Evolutionary conservation across 1,140 invertebrate genomes (phyloP).

Genomic region (Dendroctonus valens): DNA sequence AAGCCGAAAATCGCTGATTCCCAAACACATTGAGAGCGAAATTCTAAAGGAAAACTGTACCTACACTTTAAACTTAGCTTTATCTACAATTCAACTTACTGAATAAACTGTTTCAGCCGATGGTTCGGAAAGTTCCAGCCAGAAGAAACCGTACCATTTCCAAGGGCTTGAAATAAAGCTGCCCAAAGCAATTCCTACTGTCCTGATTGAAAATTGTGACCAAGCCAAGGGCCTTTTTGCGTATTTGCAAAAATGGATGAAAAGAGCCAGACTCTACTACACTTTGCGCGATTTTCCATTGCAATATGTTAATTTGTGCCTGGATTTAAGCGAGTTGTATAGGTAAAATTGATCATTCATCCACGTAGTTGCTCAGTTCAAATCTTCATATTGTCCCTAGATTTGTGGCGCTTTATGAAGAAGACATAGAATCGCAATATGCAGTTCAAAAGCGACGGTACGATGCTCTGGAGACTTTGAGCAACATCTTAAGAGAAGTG

Average conservation of each 20-base stretch:
- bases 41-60: neutral
- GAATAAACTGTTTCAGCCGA: too few species aligned
- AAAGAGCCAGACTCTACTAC: slow-evolving; percentile 65
- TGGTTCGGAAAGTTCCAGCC: neutral
- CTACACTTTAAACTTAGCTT: too few species aligned
- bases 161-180: slow-evolving; percentile 29
- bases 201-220: slow-evolving; percentile 47
- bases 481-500: slow-evolving; percentile 48
- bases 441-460: slow-evolving; percentile 68
- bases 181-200: slow-evolving; percentile 35
- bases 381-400: slow-evolving; percentile 7
- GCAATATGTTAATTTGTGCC: slow-evolving; percentile 66
- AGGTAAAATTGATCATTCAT: slow-evolving; percentile 49
- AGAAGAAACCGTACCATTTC: slow-evolving; percentile 15
- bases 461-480: slow-evolving; percentile 63
- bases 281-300: slow-evolving; percentile 65
- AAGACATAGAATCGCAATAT: slow-evolving; percentile 65
- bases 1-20: slow-evolving; percentile 31
- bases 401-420: slow-evolving; percentile 67
- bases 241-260: slow-evolving; percentile 64
- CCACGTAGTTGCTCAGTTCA: too few species aligned
- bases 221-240: slow-evolving; percentile 62
- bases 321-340: slow-evolving; percentile 68
- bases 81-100: too few species aligned
- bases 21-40: slow-evolving; percentile 5